Percentiles rank a stretch among this genome's conserved stretches.
phyloP scores from a whole-genome alignment of 1,140 invertebrate species.

The Ectropis grisescens region DNA sequence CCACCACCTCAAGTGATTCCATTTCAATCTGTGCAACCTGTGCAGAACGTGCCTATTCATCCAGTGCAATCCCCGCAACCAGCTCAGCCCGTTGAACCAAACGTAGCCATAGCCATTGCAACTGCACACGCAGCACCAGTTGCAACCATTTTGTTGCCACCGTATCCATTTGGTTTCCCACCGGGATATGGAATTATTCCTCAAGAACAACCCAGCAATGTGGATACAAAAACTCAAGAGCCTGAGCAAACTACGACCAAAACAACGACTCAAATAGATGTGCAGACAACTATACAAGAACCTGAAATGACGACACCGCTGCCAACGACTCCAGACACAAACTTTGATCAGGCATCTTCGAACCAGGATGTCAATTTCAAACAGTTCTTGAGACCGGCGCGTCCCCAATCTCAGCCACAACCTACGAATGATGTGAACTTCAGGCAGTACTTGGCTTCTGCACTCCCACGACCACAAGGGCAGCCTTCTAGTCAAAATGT shows the following conservation, averaged over 20 bases:
- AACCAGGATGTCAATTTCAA: conserved; percentile 48
- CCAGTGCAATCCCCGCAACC: conserved; percentile 4
- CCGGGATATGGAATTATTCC: conserved; percentile 37
- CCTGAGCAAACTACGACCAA: conserved; percentile 15
- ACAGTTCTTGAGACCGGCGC: too few relatives aligned
- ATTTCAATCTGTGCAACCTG: conserved; percentile 5
- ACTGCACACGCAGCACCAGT: conserved; percentile 54
- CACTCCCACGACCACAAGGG: neutral
- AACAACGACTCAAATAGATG: conserved; percentile 18
- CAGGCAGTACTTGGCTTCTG: neutral
- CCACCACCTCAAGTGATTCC: conserved; percentile 13
- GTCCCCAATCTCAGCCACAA: neutral
- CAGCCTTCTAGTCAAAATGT: conserved; percentile 37
- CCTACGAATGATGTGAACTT: neutral
- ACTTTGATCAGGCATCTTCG: conserved; percentile 44
- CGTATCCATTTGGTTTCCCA: conserved; percentile 51
- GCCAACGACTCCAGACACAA: conserved; percentile 41
- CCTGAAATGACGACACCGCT: conserved; percentile 33
- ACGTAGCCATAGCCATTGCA: conserved; percentile 51
- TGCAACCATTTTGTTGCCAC: conserved; percentile 47
- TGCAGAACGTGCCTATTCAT: too few relatives aligned
- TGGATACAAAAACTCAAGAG: conserved; percentile 28
- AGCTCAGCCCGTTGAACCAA: conserved; percentile 20
- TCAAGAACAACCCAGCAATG: conserved; percentile 22
- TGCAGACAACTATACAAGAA: conserved; percentile 24